Percentiles rank a stretch among this genome's conserved stretches.
phyloP scores from a whole-genome alignment of 2,888 invertebrate genomes.

The Campoplex nolae region DNA sequence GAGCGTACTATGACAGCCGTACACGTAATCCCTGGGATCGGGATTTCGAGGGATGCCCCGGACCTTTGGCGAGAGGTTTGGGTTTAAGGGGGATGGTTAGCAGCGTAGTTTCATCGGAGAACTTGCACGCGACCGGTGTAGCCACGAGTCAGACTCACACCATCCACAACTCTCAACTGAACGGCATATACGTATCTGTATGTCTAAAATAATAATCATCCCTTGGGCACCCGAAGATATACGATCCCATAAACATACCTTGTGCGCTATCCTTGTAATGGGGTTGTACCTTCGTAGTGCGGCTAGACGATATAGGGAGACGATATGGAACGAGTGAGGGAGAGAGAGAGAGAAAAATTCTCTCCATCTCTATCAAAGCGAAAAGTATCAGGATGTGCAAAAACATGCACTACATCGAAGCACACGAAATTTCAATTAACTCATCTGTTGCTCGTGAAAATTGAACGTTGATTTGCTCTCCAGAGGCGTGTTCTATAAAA shows the following conservation, averaged over 20 bases:
- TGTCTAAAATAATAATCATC: constrained; percentile 76
- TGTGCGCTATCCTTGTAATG: constrained; percentile 71
- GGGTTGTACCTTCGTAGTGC: constrained; percentile 67
- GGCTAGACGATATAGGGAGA: constrained; percentile 56
- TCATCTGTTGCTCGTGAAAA: constrained; percentile 1
- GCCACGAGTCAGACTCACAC: constrained; percentile 31
- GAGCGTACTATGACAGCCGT: constrained; percentile 13
- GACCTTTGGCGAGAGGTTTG: constrained; percentile 53
- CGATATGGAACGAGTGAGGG: constrained; percentile 1
- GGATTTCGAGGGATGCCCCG: constrained; percentile 70
- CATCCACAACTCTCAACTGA: constrained; percentile 34
- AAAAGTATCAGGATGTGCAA: background rate
- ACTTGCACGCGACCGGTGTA: constrained; percentile 68
- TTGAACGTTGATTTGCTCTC: background rate
- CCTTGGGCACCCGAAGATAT: constrained; percentile 73
- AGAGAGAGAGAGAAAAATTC: background rate
- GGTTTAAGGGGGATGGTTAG: constrained; percentile 49
- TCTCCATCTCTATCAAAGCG: background rate
- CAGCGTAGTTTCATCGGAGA: constrained; percentile 48
- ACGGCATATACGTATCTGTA: constrained; percentile 64
- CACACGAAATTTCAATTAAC: constrained; percentile 46
- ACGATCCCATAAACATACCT: constrained; percentile 78
- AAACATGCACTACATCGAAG: constrained; percentile 10
- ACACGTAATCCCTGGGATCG: constrained; percentile 70
- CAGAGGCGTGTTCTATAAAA: constrained; percentile 49